Conservation (phyloP, 1,140 invertebrate species). For the Hycleus cichorii region DNA sequence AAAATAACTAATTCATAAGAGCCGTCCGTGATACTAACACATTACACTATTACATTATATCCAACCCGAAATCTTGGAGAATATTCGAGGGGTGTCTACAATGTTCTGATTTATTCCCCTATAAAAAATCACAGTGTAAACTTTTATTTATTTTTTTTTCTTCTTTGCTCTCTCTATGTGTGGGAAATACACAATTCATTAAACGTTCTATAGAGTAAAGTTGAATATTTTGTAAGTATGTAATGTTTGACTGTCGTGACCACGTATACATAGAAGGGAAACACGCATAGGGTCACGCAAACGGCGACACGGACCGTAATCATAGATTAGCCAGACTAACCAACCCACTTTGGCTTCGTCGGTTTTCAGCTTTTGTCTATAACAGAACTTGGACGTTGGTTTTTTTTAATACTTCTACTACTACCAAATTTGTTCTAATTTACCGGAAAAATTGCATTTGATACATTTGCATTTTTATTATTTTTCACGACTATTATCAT, state of each 20-base stretch:
- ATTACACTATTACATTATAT: neutral
- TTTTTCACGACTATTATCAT: neutral
- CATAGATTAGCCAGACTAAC: slow-evolving; percentile 22
- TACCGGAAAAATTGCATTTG: neutral
- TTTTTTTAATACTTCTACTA: no score
- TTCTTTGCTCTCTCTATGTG: neutral
- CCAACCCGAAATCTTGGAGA: neutral
- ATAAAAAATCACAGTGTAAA: neutral
- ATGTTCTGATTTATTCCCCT: neutral
- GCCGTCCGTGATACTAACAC: no score
- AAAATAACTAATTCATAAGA: no score
- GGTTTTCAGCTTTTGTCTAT: slow-evolving; percentile 6
- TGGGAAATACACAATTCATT: slow-evolving; percentile 19
- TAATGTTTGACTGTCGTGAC: slow-evolving; percentile 24
- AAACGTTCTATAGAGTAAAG: slow-evolving; percentile 13
- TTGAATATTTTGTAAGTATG: slow-evolving; percentile 22
- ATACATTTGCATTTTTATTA: slow-evolving; percentile 3
- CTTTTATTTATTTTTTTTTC: neutral
- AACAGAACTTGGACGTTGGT: neutral
- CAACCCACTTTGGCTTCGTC: slow-evolving; percentile 12
- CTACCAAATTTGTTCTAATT: no score
- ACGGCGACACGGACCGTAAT: slow-evolving; percentile 19
- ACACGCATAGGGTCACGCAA: slow-evolving; percentile 23
- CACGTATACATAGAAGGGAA: slow-evolving; percentile 15
- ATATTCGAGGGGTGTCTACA: neutral